phyloP scores from a whole-genome alignment of 1,140 invertebrate genomes.

The Aphelinus certus region DNA sequence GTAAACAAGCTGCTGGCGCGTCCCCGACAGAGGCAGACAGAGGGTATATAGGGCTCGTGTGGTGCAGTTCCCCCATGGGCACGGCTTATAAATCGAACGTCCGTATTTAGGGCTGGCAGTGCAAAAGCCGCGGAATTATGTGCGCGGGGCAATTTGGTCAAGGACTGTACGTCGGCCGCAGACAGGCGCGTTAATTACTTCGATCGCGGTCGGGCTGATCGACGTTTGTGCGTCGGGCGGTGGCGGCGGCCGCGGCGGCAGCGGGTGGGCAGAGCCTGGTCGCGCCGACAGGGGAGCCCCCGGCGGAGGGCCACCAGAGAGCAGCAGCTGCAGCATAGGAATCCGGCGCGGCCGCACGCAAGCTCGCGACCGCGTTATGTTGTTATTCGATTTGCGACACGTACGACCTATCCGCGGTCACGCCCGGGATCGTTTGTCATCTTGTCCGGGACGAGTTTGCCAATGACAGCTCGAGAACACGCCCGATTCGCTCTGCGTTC shows the following conservation, averaged over 20 bases:
- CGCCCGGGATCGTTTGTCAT: conserved; percentile 29
- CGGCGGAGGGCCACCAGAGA: background rate
- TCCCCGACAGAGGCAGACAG: no score
- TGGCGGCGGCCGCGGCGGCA: background rate
- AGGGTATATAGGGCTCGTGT: no score
- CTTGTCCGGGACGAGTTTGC: conserved; percentile 20
- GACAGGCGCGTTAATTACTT: conserved; percentile 36
- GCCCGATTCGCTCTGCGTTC: conserved; percentile 1
- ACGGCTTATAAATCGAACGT: no score
- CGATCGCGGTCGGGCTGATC: conserved; percentile 32
- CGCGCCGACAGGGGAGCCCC: no score
- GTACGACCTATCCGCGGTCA: conserved; percentile 14
- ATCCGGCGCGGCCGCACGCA: conserved; percentile 3
- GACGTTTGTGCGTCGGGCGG: conserved; percentile 4
- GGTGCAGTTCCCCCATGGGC: no score
- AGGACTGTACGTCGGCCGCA: conserved; percentile 20
- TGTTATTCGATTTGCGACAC: conserved; percentile 31
- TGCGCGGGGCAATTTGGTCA: conserved; percentile 18
- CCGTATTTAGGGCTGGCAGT: no score
- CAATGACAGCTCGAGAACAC: conserved; percentile 29
- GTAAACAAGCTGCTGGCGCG: no score
- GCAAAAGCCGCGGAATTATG: conserved; percentile 18
- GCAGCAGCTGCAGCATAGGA: background rate
- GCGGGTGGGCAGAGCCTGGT: background rate
- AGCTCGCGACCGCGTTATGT: conserved; percentile 6